Percentiles rank a stretch among this genome's conserved stretches.
These are phyloP conservation scores for Parapristionchus giblindavisi DNA, from an alignment of 2,888 invertebrate species.

Conservation along the genomic window DNA sequence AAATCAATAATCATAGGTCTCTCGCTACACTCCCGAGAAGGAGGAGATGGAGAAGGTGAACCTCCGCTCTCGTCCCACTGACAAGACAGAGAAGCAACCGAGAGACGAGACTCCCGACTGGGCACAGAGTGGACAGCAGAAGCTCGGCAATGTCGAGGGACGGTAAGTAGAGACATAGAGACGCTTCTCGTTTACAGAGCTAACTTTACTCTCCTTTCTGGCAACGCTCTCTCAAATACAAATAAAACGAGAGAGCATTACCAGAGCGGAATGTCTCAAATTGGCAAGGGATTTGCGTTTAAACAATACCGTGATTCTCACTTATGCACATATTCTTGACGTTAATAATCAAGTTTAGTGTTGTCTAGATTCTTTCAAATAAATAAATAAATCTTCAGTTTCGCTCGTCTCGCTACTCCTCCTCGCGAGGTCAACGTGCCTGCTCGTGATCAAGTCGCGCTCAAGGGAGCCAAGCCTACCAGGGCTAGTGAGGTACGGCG, in stretches of 20 bases:
- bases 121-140: conserved; percentile 45
- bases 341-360: too few species aligned
- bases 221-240: too few species aligned
- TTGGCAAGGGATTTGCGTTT: too few species aligned
- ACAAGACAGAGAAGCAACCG: conserved; percentile 31
- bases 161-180: conserved; percentile 24
- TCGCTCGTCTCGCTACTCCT: conserved; percentile 59
- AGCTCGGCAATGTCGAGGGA: conserved; percentile 45
- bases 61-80: conserved; percentile 42
- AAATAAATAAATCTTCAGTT: conserved; percentile 36
- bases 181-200: neutral
- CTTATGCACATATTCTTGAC: too few species aligned
- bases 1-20: conserved; percentile 37
- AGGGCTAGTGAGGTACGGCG: conserved; percentile 45
- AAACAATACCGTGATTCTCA: too few species aligned
- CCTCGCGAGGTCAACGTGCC: conserved; percentile 66
- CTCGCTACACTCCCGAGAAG: conserved; percentile 59
- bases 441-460: conserved; percentile 66
- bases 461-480: conserved; percentile 57
- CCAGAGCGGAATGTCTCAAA: too few species aligned
- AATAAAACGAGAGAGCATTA: too few species aligned
- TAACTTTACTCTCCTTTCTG: neutral
- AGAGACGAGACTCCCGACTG: conserved; percentile 50
- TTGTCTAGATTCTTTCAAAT: neutral
- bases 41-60: conserved; percentile 65